phyloP scores from a whole-genome alignment of 1,140 invertebrate species.

The Agrilus planipennis region DNA sequence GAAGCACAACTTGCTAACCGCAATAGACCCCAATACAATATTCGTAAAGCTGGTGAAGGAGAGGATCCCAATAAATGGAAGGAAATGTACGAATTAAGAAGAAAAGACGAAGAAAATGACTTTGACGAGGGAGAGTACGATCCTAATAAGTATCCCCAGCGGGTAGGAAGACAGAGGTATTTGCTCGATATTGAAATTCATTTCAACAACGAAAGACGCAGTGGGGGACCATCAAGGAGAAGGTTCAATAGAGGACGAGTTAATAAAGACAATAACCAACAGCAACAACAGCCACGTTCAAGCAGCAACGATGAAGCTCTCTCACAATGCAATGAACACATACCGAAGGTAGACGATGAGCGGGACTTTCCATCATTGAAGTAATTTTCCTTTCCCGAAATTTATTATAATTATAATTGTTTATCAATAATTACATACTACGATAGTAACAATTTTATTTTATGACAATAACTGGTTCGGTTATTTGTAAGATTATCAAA shows the following conservation, averaged over 20 bases:
- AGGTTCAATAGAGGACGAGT: not conserved
- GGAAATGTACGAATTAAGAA: conserved; percentile 1
- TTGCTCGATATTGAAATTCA: not conserved
- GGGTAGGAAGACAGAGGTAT: not conserved
- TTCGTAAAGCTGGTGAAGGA: no score
- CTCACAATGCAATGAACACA: not conserved
- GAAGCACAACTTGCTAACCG: not conserved
- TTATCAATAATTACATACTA: no score
- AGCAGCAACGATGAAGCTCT: not conserved
- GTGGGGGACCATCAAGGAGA: not conserved
- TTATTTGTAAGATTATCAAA: no score
- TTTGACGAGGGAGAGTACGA: not conserved
- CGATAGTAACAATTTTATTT: no score
- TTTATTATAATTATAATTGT: no score
- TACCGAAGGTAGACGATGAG: not conserved
- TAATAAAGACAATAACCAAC: not conserved
- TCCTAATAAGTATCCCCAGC: not conserved
- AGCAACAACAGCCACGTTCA: not conserved
- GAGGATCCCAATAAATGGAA: not conserved
- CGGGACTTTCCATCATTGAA: not conserved
- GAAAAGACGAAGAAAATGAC: not conserved
- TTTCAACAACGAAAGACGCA: not conserved
- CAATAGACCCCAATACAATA: not conserved
- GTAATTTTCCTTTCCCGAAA: no score
- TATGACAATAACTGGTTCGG: no score